Evolutionary conservation across 2,113 vertebrate species (phyloP).

Genomic region (Megaleporinus macrocephalus): DNA sequence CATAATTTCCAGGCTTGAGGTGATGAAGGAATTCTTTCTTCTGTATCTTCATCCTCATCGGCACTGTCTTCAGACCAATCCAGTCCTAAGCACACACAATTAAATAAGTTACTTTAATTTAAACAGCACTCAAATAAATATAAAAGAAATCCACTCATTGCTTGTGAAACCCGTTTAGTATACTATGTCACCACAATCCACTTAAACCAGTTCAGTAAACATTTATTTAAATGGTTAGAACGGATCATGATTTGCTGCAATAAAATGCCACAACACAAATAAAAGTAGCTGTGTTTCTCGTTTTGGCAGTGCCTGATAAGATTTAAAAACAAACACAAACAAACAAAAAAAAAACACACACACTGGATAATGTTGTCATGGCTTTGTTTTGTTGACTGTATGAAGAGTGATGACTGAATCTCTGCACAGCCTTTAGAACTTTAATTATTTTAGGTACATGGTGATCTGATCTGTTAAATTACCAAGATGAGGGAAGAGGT

Average conservation of each 20-base stretch:
- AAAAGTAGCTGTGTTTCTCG: background rate
- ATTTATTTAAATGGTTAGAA: too few species aligned
- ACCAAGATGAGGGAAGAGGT: constrained; percentile 98
- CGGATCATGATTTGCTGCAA: too few species aligned
- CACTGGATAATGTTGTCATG: background rate
- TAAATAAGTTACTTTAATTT: background rate
- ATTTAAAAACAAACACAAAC: too few species aligned
- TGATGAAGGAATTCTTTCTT: constrained; percentile 83
- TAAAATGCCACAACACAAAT: too few species aligned
- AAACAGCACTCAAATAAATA: too few species aligned
- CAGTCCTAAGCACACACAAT: constrained; percentile 78
- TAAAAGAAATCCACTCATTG: too few species aligned
- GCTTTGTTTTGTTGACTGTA: background rate
- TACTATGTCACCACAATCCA: too few species aligned
- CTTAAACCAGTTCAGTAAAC: too few species aligned
- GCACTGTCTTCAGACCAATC: constrained; percentile 99
- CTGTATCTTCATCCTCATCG: constrained; percentile 88
- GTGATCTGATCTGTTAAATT: constrained; percentile 42
- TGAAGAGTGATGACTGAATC: background rate
- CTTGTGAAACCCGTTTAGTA: too few species aligned
- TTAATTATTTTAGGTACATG: background rate
- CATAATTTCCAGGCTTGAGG: constrained; percentile 86
- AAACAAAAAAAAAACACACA: too few species aligned
- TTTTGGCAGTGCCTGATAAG: background rate
- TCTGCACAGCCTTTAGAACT: background rate